Evolutionary conservation across 1,140 invertebrate species (phyloP).

Genomic region (Myzus persicae): DNA sequence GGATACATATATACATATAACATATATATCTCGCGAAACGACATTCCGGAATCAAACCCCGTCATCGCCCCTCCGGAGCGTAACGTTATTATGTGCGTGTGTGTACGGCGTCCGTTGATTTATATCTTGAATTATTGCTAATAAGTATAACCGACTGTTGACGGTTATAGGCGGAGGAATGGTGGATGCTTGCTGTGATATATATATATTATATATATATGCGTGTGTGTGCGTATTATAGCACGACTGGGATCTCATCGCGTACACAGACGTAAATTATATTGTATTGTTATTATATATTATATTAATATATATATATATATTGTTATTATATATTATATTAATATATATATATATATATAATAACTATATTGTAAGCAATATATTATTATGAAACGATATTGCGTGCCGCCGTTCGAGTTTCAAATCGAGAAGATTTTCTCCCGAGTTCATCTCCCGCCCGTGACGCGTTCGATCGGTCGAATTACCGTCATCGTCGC

Average conservation of each 20-base stretch:
- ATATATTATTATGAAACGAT: neutral
- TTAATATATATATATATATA: neutral
- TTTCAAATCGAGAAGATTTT: neutral
- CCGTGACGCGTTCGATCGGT: too few species aligned
- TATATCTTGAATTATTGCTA: constrained; percentile 57
- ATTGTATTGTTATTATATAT: neutral
- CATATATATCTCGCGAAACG: neutral
- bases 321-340: neutral
- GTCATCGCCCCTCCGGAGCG: constrained; percentile 9
- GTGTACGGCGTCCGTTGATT: constrained; percentile 36
- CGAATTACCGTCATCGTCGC: neutral
- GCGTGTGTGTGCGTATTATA: neutral
- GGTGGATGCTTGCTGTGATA: neutral
- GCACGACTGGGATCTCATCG: constrained; percentile 17
- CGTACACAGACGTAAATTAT: neutral
- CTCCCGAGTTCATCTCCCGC: neutral
- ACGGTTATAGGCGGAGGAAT: constrained; percentile 8
- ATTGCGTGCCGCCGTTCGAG: neutral
- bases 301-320: neutral
- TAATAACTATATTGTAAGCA: neutral
- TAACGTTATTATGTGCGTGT: neutral
- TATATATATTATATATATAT: neutral
- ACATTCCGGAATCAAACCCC: constrained; percentile 53
- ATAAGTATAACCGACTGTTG: constrained; percentile 38
- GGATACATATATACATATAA: neutral